Evolutionary conservation across 2,797 vertebrate species (phyloP).

Genomic region (Clamator glandarius): DNA sequence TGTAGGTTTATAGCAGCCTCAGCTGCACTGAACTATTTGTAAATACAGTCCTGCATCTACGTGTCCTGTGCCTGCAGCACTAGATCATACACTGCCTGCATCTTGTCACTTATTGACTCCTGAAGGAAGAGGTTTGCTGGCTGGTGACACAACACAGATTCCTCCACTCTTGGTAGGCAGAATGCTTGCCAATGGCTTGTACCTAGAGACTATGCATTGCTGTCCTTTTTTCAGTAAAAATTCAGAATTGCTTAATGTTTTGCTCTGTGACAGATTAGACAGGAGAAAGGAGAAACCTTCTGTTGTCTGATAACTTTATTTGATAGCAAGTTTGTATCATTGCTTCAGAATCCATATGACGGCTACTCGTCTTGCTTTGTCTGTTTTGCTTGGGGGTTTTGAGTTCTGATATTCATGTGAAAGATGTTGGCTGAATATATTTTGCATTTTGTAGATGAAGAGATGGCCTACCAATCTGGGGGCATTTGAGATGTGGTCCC

Average conservation of each 20-base stretch:
- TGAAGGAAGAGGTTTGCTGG: background rate
- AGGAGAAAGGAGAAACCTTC: background rate
- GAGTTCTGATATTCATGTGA: background rate
- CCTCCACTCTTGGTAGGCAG: background rate
- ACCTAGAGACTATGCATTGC: background rate
- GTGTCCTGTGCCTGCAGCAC: conserved; percentile 21
- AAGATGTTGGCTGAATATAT: background rate
- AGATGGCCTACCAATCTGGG: background rate
- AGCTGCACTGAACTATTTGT: background rate
- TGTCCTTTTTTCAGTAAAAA: background rate
- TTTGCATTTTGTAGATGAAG: background rate
- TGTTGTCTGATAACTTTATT: background rate
- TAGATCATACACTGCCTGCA: background rate
- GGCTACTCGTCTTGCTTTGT: background rate
- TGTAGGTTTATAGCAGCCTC: conserved; percentile 14
- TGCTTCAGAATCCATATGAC: background rate
- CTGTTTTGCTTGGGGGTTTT: background rate
- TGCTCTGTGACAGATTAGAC: background rate
- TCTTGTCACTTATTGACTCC: background rate
- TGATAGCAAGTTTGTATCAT: background rate
- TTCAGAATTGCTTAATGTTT: conserved; percentile 6
- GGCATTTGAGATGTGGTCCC: background rate
- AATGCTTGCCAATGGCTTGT: background rate
- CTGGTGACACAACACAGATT: background rate
- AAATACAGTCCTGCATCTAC: background rate